Conservation (phyloP, 1,140 invertebrate genomes). For the Ostrea edulis region DNA sequence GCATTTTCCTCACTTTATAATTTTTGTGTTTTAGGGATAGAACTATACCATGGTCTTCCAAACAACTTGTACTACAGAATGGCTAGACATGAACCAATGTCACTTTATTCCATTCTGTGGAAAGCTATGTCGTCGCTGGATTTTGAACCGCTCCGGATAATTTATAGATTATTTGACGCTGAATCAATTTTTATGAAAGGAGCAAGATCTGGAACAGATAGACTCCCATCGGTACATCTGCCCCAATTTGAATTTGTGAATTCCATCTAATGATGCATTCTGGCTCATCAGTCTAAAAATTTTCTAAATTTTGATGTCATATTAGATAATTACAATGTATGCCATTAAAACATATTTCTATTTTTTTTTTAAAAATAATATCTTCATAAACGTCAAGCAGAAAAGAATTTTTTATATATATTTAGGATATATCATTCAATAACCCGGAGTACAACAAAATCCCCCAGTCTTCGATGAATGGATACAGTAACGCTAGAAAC, state of each 20-base stretch:
- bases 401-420: neutral
- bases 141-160: neutral
- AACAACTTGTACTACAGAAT: slow-evolving; percentile 9
- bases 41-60: slow-evolving; percentile 39
- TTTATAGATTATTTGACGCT: neutral
- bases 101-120: neutral
- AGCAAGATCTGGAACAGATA: neutral
- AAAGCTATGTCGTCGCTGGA: neutral
- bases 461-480: slow-evolving; percentile 59
- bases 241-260: no score
- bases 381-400: no score
- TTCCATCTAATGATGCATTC: no score
- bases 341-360: no score
- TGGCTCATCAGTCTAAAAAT: no score
- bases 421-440: slow-evolving; percentile 45
- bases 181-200: neutral
- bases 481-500: slow-evolving; percentile 74
- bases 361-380: no score
- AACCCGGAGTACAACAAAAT: slow-evolving; percentile 53
- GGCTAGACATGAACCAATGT: neutral
- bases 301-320: no score
- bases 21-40: slow-evolving; percentile 24
- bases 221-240: neutral
- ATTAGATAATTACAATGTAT: no score
- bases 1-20: neutral